These are phyloP conservation scores for Fulmarus glacialis DNA, from an alignment of 2,113 vertebrate genomes.

Conservation along the genomic window DNA sequence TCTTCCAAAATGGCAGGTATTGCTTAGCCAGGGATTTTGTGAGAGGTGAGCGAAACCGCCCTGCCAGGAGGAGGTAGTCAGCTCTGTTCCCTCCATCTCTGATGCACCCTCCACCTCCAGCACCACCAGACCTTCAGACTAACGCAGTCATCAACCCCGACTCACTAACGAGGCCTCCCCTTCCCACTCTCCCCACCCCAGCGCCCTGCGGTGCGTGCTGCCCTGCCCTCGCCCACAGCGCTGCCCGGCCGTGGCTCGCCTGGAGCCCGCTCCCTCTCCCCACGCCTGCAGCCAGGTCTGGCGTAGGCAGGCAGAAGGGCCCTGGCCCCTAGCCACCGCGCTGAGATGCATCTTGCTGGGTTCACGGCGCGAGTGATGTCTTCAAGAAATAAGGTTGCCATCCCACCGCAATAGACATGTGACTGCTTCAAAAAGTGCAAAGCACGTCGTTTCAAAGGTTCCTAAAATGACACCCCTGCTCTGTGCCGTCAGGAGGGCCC, in stretches of 20 bases:
- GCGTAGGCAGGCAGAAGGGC: not conserved
- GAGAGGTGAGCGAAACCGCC: not conserved
- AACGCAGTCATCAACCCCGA: rapidly evolving
- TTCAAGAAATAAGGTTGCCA: not conserved
- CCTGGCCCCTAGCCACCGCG: rapidly evolving
- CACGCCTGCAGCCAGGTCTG: not conserved
- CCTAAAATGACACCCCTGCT: not conserved
- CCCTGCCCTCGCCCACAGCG: not conserved
- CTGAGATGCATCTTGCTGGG: not conserved
- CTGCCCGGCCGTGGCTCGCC: not conserved
- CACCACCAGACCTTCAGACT: not conserved
- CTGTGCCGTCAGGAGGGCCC: rapidly evolving
- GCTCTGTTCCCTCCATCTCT: not conserved
- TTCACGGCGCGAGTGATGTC: rapidly evolving
- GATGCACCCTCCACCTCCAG: not conserved
- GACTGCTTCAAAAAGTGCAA: not conserved
- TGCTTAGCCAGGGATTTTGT: not conserved
- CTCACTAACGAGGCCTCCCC: not conserved
- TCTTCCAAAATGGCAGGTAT: not conserved
- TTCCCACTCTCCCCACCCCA: not conserved
- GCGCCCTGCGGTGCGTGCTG: not conserved
- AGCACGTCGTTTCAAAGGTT: not conserved
- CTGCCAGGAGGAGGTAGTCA: not conserved
- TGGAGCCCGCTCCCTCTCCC: not conserved
- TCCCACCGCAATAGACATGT: not conserved